A percentile compares a stretch with the other conserved stretches of the same genome.
phyloP scores from a whole-genome alignment of 2,797 vertebrate genomes.

The Chiroxiphia lanceolata region DNA sequence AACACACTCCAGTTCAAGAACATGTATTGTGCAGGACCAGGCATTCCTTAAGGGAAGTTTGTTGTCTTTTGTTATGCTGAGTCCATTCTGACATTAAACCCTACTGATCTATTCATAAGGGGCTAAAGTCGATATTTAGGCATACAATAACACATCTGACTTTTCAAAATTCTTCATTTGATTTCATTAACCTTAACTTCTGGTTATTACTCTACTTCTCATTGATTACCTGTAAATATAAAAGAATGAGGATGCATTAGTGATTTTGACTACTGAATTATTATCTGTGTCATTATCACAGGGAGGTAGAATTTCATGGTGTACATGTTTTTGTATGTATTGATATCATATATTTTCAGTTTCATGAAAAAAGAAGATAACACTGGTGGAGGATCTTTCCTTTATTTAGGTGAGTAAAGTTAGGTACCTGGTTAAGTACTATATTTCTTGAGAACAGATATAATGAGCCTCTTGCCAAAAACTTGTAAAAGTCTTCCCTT shows the following conservation, averaged over 20 bases:
- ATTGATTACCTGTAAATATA: constrained; percentile 45
- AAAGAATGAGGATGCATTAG: not conserved
- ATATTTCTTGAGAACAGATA: not conserved
- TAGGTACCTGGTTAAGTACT: not conserved
- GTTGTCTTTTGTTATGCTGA: not conserved
- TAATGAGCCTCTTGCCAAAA: not conserved
- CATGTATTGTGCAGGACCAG: not conserved
- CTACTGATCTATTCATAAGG: constrained; percentile 20
- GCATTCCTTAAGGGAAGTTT: not conserved
- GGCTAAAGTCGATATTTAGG: constrained; percentile 38
- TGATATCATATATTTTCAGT: not conserved
- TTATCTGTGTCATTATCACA: not conserved
- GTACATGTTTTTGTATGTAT: not conserved
- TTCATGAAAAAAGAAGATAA: not conserved
- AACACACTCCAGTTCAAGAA: not conserved
- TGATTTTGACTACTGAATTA: not conserved
- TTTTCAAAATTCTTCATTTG: constrained; percentile 59
- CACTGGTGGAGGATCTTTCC: not conserved
- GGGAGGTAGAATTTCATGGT: not conserved
- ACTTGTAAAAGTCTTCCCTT: not conserved
- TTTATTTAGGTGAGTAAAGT: fast-evolving
- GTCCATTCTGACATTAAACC: constrained; percentile 41
- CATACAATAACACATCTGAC: constrained; percentile 21
- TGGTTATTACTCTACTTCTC: constrained; percentile 29
- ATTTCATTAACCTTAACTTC: constrained; percentile 55